Percentiles rank a stretch among this genome's conserved stretches.
Evolutionary conservation across 2,113 vertebrate species (phyloP).

Genomic region (Sebastes fasciatus): DNA sequence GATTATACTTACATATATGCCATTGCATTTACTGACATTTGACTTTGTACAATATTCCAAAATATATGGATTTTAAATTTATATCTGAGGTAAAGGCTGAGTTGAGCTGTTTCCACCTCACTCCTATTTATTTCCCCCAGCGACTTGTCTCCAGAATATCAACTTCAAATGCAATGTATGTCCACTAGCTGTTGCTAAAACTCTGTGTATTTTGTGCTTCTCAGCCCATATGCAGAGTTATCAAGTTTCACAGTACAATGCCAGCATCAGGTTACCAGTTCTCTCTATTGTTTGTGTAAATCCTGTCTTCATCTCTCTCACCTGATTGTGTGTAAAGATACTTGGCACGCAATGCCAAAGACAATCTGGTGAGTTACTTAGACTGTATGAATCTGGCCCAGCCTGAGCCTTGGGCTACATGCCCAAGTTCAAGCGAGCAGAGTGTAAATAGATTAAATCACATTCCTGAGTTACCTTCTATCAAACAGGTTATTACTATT

Average conservation of each 20-base stretch:
- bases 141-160: background rate
- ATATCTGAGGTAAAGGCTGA: background rate
- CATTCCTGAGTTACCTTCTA: conserved; percentile 13
- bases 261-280: background rate
- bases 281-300: background rate
- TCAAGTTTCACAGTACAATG: background rate
- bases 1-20: background rate
- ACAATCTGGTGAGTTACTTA: conserved; percentile 90
- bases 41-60: background rate
- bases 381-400: conserved; percentile 85
- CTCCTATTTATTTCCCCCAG: background rate
- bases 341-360: conserved; percentile 88
- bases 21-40: background rate
- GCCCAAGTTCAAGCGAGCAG: conserved; percentile 85
- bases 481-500: background rate
- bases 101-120: background rate
- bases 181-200: background rate
- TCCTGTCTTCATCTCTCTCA: background rate
- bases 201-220: background rate
- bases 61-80: background rate
- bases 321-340: conserved; percentile 76
- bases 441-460: conserved; percentile 73
- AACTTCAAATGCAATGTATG: background rate
- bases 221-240: background rate
- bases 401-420: conserved; percentile 84